Evolutionary conservation across 1,140 invertebrate genomes (phyloP), one percentile per base, ranked within the genome.

Genomic region (Euura saliciscinereae): DNA sequence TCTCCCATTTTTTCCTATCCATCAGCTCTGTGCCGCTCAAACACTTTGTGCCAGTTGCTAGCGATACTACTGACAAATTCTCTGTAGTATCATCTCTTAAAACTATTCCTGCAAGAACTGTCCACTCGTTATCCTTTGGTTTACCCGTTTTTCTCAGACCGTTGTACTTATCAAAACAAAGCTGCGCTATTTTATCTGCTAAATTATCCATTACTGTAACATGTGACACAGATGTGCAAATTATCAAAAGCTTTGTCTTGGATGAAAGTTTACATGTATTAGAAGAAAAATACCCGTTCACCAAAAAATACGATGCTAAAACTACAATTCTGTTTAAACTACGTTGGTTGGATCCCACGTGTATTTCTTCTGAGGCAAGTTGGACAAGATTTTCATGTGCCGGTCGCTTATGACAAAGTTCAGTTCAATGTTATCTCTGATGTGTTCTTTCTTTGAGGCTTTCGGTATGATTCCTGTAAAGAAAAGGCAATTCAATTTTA

Each of bases 41-140:
- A 87, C 97, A 98, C 89, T 98, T 98, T 3, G 96, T 95, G 1
- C 97, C 97, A 10, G 95, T 97, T 8, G 94, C 95, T 71, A 98
- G 84, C 7, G 96, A 89, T 42, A 97, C 90, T 6, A 97, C 90
- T 82, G 91, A 87, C 59, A 91, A 82, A 45, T 78, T 78, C 28
- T 82, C 72, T 28, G 72, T 78, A 64, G 69, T 71, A 68, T 76
- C 79, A 74, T 91, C 84, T 80, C 89, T 86, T 79, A 91, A 79
- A 10, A 96, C 86, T 73, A 98, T 87, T 72, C 91, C 92, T 8
- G 95, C 92, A 46, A 98, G 81, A 42, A 95, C 89, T 10, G 96
- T 97, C 96, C 96, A 98, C 85, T 97, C 94, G 71, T 87, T 89
- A 43, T 81, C 72, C 8, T 84, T 87, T 7, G 96, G 95, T 87